Evolutionary conservation across 1,140 invertebrate genomes (phyloP), one percentile per base, ranked within the genome.

Genomic region (Drosophila guanche): DNA sequence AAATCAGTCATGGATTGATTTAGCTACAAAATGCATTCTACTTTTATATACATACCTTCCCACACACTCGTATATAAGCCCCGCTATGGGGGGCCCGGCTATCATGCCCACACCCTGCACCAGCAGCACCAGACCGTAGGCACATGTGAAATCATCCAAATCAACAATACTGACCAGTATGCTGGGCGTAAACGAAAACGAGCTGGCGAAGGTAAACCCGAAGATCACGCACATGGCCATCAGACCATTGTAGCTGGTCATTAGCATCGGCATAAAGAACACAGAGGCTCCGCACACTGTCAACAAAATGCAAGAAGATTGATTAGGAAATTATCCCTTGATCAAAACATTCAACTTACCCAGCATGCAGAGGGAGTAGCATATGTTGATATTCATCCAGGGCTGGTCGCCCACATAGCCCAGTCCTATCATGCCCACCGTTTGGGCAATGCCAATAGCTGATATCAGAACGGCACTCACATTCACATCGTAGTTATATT

Each of bases 391-490:
- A 90, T 96, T 96, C 91, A 97, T 95, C 96, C 96, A 97, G 0
- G 95, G 92, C 76, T 95, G 94, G 92, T 99, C 98, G 3, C 97
- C 97, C 40, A 97, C 93, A 93, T 96, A 98, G 1, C 98, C 98
- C 23, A 98, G 93, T 12, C 94, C 93, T 27, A 98, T 96, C 95
- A 97, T 97, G 90, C 97, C 97, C 83, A 98, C 93, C n/a, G 96
- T 97, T 90, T 97, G 97, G 1, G 96, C 95, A 65, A 97, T 94
- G 48, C 97, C 97, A 71, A 97, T 96, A 20, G 95, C 93, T 61
- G 96, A 96, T 56, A 97, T 93, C 52, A 97, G 92, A 60, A 94
- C 93, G 2, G 96, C 96, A 41, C 94, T 95, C 47, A 95, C 93
- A n/a, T 95, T 93, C 65, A 96, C 94, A 6, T 93, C 92, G 75